Base-by-base conservation (phyloP, 2,888 invertebrate species). In the Lysandra coridon region DNA sequence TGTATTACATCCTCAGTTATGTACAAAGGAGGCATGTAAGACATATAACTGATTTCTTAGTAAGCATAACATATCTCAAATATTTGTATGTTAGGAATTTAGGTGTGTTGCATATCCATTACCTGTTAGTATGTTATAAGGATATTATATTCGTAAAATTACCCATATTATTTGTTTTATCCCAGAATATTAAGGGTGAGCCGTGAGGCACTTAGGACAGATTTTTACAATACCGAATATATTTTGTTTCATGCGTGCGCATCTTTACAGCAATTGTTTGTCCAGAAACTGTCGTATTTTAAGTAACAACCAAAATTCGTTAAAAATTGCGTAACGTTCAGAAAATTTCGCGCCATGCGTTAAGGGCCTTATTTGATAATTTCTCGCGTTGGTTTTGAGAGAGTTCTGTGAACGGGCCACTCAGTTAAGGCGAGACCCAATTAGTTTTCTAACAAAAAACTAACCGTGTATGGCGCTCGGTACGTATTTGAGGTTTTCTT, bases 381-480 rank as follows among this genome's bases (percentile, higher is more conserved):
- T 88, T 86, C 85, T 85, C 86, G 86, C 85, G 83, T 85, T 83
- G 82, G 83, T 84, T 85, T 86, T 88, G 88, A 90, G 88, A 90
- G 91, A 90, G 90, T 86, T 86, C 82, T 78, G 80, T 83, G 83
- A 85, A 84, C 81, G 83, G 78, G 78, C 80, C 78, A n/a, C 75
- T 76, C 78, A 69, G 78, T 78, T 81, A 78, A 83, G 83, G 82
- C 82, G 83, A 83, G 82, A 83, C 82, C 86, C 86, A 86, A 87
- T 87, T 87, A 86, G 83, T 84, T 86, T 86, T 85, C 82, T 84
- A 84, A 83, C 81, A 82, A 83, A 84, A 82, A 83, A 84, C 81
- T 84, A 85, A 83, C 79, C 82, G 83, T 83, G 84, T 83, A 82
- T 82, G 80, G 78, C 79, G 82, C 81, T 80, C 82, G 79, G 75